phyloP scores from a whole-genome alignment of 2,113 vertebrate genomes.

The Platanista minor region DNA sequence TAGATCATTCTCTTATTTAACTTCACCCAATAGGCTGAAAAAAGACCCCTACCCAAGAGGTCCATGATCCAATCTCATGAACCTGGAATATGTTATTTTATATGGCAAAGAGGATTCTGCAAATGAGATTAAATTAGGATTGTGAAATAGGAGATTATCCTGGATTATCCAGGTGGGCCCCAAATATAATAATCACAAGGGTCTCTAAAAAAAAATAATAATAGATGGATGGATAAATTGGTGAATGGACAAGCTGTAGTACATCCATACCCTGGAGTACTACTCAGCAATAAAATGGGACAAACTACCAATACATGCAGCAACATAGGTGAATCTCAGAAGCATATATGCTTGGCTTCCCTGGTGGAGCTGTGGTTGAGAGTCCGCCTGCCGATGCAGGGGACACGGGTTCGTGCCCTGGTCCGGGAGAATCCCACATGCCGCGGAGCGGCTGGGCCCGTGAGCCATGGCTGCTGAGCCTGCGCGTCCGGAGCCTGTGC shows the following conservation, averaged over 20 bases:
- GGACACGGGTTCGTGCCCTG: too few species aligned
- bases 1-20: not conserved
- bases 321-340: not conserved
- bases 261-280: not conserved
- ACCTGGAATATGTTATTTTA: not conserved
- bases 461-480: too few species aligned
- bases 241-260: not conserved
- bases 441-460: too few species aligned
- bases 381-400: too few species aligned
- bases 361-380: too few species aligned
- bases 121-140: not conserved
- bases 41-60: not conserved
- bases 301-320: rapidly evolving
- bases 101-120: not conserved
- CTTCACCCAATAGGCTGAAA: not conserved
- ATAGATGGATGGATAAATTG: not conserved
- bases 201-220: too few species aligned
- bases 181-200: not conserved
- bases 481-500: too few species aligned
- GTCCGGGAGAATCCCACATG: too few species aligned
- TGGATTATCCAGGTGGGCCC: not conserved
- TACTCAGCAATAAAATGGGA: not conserved
- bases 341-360: too few species aligned
- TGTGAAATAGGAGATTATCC: not conserved
- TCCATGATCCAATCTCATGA: not conserved